Percentiles rank a stretch among this genome's conserved stretches.
phyloP scores from a whole-genome alignment of 2,797 vertebrate species.

The Sternarchorhynchus goeldii region DNA sequence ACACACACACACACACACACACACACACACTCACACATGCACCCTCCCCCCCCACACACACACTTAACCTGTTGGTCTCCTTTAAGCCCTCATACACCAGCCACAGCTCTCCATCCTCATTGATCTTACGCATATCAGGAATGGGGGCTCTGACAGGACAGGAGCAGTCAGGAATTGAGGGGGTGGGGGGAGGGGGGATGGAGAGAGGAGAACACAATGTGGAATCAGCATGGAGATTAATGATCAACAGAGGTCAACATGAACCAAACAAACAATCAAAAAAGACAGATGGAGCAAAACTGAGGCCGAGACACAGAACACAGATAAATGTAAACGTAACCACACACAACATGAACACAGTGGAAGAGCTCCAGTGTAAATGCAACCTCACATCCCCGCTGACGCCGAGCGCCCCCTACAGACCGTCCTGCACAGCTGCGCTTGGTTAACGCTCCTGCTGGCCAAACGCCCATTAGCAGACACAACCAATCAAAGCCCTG shows the following conservation, averaged over 20 bases:
- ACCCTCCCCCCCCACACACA: too few relatives aligned
- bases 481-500: too few relatives aligned
- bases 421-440: too few relatives aligned
- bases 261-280: not conserved
- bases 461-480: too few relatives aligned
- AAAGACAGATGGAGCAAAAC: not conserved
- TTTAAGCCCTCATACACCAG: slow-evolving; percentile 99
- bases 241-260: not conserved
- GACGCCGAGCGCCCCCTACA: too few relatives aligned
- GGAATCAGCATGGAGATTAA: slow-evolving; percentile 8
- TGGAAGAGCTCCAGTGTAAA: not conserved
- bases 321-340: not conserved
- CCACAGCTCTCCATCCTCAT: slow-evolving; percentile 99
- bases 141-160: slow-evolving; percentile 86
- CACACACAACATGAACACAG: not conserved
- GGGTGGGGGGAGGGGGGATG: slow-evolving; percentile 63
- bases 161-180: slow-evolving; percentile 57
- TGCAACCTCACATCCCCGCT: too few relatives aligned
- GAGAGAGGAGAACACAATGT: slow-evolving; percentile 33
- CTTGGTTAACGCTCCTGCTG: too few relatives aligned
- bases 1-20: slow-evolving; percentile 51
- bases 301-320: not conserved
- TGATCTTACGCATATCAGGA: slow-evolving; percentile 92
- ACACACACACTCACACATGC: slow-evolving; percentile 47
- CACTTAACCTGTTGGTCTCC: slow-evolving; percentile 95